Conservation (phyloP, 2,797 vertebrate genomes). For the Ficedula albicollis region DNA sequence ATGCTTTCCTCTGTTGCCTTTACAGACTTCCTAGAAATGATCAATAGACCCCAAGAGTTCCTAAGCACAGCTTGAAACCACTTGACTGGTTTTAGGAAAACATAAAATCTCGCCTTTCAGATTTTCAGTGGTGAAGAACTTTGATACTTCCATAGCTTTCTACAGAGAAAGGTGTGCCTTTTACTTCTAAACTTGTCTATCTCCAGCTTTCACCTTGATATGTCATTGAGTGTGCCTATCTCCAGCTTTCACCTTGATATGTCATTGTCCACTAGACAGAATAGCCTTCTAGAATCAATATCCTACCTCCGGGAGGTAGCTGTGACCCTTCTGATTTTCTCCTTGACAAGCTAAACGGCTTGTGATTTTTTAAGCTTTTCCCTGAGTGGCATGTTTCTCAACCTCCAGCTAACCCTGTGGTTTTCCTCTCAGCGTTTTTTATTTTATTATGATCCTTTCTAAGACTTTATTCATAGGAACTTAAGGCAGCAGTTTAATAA, state of each 20-base stretch:
- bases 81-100: neutral
- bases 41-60: neutral
- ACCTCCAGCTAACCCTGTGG: neutral
- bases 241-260: neutral
- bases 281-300: conserved; percentile 14
- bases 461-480: neutral
- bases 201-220: neutral
- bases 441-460: neutral
- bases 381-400: neutral
- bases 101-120: neutral
- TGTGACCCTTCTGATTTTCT: neutral
- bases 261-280: neutral
- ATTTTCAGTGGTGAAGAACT: neutral
- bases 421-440: neutral
- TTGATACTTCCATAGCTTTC: neutral
- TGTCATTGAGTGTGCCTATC: neutral
- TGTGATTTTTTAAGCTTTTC: neutral
- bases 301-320: neutral
- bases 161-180: neutral
- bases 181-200: neutral
- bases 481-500: neutral
- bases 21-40: neutral
- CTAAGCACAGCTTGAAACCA: neutral
- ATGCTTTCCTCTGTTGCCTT: neutral
- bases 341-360: neutral